Evolutionary conservation across 2,797 vertebrate genomes (phyloP).

Genomic region (Cuniculus paca): DNA sequence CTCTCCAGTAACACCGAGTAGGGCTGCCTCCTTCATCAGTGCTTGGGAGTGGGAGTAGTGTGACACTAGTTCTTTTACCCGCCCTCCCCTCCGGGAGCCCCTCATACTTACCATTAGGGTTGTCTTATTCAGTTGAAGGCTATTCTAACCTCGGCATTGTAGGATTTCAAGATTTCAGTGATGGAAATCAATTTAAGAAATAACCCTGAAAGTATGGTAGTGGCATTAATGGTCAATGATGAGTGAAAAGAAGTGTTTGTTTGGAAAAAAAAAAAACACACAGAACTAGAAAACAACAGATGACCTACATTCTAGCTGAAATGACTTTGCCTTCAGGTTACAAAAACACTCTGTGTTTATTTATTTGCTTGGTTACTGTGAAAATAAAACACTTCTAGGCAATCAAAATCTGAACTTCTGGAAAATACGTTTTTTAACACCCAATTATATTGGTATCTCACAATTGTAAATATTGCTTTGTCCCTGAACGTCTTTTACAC

Average conservation of each 20-base stretch:
- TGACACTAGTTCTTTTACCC: rapidly evolving
- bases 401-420: slow-evolving; percentile 57
- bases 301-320: slow-evolving; percentile 58
- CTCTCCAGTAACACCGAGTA: not conserved
- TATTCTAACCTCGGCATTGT: not conserved
- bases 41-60: not conserved
- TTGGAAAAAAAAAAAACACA: slow-evolving; percentile 33
- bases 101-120: not conserved
- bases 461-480: slow-evolving; percentile 2
- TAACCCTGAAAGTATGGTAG: not conserved
- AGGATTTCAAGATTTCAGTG: slow-evolving; percentile 70
- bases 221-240: slow-evolving; percentile 37
- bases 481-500: not conserved
- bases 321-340: slow-evolving; percentile 73
- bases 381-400: slow-evolving; percentile 64
- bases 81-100: not conserved
- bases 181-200: slow-evolving; percentile 75
- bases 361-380: slow-evolving; percentile 48
- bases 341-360: slow-evolving; percentile 71
- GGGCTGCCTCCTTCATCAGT: not conserved
- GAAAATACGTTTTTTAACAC: slow-evolving; percentile 33
- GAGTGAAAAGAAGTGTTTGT: slow-evolving; percentile 49
- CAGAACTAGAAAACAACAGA: slow-evolving; percentile 53
- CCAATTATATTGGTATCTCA: not conserved
- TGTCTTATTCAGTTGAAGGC: not conserved